Evolutionary conservation across 2,797 vertebrate species (phyloP).

Genomic region (Huso huso): DNA sequence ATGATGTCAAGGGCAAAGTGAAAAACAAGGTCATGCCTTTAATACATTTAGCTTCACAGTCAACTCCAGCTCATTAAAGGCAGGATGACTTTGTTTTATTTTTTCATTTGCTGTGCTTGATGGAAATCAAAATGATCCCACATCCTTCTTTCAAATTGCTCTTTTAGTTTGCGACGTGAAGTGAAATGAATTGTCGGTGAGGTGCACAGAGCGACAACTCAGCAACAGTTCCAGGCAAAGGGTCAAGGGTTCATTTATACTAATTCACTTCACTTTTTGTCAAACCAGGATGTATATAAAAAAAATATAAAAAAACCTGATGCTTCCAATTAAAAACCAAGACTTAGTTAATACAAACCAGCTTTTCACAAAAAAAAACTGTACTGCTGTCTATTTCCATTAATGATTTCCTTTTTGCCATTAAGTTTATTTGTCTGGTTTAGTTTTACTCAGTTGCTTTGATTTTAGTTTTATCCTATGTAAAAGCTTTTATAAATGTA

Average conservation of each 20-base stretch:
- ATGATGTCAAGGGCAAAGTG: too few relatives aligned
- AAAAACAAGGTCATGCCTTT: too few relatives aligned
- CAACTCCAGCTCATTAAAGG: not conserved
- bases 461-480: too few relatives aligned
- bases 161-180: not conserved
- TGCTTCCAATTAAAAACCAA: constrained; percentile 1
- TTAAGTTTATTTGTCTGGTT: not conserved
- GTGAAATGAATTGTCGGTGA: not conserved
- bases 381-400: not conserved
- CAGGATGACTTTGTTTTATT: not conserved
- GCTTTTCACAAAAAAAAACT: constrained; percentile 1
- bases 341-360: constrained; percentile 6
- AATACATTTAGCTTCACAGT: too few relatives aligned
- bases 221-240: not conserved
- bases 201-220: not conserved
- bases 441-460: not conserved
- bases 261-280: constrained; percentile 8
- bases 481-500: too few relatives aligned
- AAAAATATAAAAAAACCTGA: not conserved
- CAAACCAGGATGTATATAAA: constrained; percentile 2
- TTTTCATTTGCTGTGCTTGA: not conserved
- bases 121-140: too few relatives aligned
- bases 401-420: not conserved
- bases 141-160: not conserved
- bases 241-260: constrained; percentile 6